Evolutionary conservation across 2,113 vertebrate genomes (phyloP), one percentile per base, ranked within the genome.

Genomic region (Hystrix brachyura): DNA sequence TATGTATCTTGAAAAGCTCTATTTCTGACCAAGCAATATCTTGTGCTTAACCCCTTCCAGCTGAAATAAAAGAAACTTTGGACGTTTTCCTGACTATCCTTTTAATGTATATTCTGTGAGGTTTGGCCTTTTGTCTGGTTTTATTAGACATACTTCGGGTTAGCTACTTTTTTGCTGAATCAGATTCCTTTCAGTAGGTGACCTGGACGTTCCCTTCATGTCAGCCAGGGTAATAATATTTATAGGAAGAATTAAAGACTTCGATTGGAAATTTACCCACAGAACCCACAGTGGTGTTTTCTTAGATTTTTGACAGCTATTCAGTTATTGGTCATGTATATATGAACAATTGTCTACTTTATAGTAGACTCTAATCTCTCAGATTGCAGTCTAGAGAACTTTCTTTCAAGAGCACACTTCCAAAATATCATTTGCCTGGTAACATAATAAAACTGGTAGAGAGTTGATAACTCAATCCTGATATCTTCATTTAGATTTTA

Each of bases 31-130:
- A 98, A 97, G 88, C 96, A 96, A 25, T 98, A 76, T 97, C 11
- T 97, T 97, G 64, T 98, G 94, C 79, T 97, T 98, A 98, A 98
- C 95, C 91, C 86, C 96, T 98, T 98, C 97, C 96, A 98, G 98
- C 97, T 98, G 93, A 97, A 96, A 90, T 85, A 91, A 79, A 65
- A 94, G 93, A 96, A 84, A 91, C 78, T 91, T 97, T 81, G 62
- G 65, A 94, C 91, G 62, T 87, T 97, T 97, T 96, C 71, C 62
- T 94, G 18, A n/a, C 90, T 97, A 51, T 86, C 21, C 2, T 93
- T 95, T 97, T 43, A n/a, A 71, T 94, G 59, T 97, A 25, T 96
- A 64, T 96, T 94, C 89, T 95, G 7, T 57, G 32, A 87, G 59
- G 78, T 98, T 98, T 80, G 92, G 62, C 94, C 48, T 80, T 96